phyloP scores from a whole-genome alignment of 2,797 vertebrate genomes.

The Kryptolebias ocellatus region DNA sequence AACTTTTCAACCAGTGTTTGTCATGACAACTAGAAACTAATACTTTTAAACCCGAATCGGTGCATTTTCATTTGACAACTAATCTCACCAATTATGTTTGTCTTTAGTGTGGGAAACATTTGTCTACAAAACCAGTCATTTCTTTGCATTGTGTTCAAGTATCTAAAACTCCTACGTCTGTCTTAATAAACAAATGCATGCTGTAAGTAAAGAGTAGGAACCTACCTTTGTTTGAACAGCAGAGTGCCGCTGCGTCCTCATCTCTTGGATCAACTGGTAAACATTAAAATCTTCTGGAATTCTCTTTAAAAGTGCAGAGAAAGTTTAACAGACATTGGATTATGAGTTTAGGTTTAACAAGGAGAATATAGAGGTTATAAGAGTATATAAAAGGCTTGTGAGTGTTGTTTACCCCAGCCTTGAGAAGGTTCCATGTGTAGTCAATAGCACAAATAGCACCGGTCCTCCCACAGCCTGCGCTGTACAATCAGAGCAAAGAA shows the following conservation, averaged over 20 bases:
- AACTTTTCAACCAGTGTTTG: no score
- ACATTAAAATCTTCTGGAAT: conserved; percentile 98
- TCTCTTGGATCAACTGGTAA: conserved; percentile 96
- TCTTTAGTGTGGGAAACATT: no score
- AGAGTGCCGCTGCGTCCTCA: conserved; percentile 97
- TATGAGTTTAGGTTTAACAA: neutral
- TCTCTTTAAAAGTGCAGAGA: conserved; percentile 82
- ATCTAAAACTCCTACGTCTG: neutral
- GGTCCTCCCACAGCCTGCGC: conserved; percentile 97
- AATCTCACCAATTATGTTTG: no score
- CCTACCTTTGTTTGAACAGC: conserved; percentile 97
- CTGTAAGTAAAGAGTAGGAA: neutral
- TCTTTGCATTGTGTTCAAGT: no score
- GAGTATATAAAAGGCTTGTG: neutral
- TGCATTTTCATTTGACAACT: no score
- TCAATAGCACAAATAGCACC: conserved; percentile 99
- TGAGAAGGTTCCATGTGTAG: conserved; percentile 98
- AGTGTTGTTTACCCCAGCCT: conserved; percentile 89
- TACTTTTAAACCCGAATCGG: no score
- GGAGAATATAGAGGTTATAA: neutral
- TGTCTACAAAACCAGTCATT: no score
- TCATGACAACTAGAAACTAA: no score
- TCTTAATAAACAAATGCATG: neutral
- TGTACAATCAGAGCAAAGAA: conserved; percentile 68
- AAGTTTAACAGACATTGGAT: neutral